Percentiles rank a stretch among this genome's conserved stretches.
These are phyloP conservation scores for Platorchestia sp. DNA, from an alignment of 1,140 invertebrate genomes.

Conservation along the genomic window DNA sequence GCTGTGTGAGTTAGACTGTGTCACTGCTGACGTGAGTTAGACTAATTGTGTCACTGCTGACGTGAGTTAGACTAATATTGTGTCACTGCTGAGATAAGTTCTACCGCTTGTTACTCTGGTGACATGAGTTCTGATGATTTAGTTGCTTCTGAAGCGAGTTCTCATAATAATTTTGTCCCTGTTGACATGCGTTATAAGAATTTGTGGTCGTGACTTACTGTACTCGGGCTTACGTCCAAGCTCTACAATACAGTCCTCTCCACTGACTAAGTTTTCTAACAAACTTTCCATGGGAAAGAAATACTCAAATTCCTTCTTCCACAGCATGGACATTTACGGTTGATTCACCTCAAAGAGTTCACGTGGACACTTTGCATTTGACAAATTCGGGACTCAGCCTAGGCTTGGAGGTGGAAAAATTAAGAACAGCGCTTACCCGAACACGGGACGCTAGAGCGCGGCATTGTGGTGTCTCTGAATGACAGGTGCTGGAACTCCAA, in stretches of 20 bases:
- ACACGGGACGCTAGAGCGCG: neutral
- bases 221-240: neutral
- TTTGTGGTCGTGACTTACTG: neutral
- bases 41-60: neutral
- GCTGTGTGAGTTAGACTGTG: too few relatives aligned
- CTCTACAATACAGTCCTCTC: neutral
- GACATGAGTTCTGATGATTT: neutral
- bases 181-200: neutral
- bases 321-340: neutral
- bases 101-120: neutral
- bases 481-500: neutral
- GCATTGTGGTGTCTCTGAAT: neutral
- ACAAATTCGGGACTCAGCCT: too few relatives aligned
- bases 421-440: neutral
- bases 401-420: neutral
- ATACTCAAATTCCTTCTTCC: neutral
- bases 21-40: neutral
- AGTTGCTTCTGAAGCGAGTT: neutral
- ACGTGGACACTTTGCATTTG: too few relatives aligned
- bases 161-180: too few relatives aligned
- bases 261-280: neutral
- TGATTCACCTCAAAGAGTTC: too few relatives aligned
- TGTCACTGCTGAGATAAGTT: neutral
- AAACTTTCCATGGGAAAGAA: too few relatives aligned
- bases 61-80: neutral